phyloP scores from a whole-genome alignment of 37 sponge, comb jelly and placozoan genomes.

The Bolinopsis microptera region DNA sequence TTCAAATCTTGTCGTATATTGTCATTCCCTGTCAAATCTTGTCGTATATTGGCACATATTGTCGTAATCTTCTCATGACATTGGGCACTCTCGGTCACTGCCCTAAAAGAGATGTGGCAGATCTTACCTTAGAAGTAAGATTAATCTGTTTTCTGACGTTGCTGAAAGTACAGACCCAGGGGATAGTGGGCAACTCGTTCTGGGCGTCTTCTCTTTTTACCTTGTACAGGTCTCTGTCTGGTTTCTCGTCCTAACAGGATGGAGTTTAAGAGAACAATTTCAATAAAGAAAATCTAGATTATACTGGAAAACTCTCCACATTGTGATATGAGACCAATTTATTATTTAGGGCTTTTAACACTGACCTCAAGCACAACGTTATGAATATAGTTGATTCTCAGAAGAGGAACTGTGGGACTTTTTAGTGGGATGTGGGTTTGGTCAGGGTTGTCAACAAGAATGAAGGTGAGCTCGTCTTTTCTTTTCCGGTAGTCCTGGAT shows the following conservation, averaged over 20 bases:
- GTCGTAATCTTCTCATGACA: too few relatives aligned
- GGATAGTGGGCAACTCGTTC: not conserved
- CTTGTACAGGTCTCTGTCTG: not conserved
- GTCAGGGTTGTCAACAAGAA: slow-evolving; percentile 37
- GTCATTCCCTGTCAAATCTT: too few relatives aligned
- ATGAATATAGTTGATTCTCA: slow-evolving; percentile 29
- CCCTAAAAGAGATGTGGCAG: too few relatives aligned
- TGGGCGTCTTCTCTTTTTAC: slow-evolving; percentile 32
- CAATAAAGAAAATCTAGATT: too few relatives aligned
- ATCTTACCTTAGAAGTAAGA: not conserved
- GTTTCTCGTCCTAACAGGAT: slow-evolving; percentile 7
- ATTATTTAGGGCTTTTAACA: too few relatives aligned
- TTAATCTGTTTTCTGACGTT: slow-evolving; percentile 31
- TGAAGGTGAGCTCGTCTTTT: slow-evolving; percentile 6
- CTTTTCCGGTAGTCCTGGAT: slow-evolving; percentile 31
- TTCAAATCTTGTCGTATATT: too few relatives aligned
- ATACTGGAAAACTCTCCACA: too few relatives aligned
- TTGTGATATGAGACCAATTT: too few relatives aligned
- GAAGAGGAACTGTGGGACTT: not conserved
- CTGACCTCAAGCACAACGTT: slow-evolving; percentile 24
- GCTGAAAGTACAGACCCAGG: slow-evolving; percentile 36
- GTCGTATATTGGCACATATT: too few relatives aligned
- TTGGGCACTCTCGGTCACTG: too few relatives aligned
- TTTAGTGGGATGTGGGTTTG: slow-evolving; percentile 41
- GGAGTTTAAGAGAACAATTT: too few relatives aligned